Evolutionary conservation across 2,888 invertebrate genomes (phyloP).

Genomic region (Herminia tarsipennalis): DNA sequence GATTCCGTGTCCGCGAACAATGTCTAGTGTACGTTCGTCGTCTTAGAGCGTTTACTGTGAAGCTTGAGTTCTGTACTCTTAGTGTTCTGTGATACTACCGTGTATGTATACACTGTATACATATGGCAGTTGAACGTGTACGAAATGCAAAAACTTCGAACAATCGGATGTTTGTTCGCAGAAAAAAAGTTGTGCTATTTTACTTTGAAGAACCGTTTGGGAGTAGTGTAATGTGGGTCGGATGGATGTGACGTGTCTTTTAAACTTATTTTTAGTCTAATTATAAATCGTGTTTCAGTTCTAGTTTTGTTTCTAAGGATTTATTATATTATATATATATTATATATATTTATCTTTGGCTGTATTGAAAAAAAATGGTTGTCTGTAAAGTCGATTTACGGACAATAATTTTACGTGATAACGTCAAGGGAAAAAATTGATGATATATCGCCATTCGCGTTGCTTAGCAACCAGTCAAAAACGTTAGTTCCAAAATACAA

Average conservation of each 20-base stretch:
- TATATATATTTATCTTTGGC: background rate
- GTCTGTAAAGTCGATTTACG: no score
- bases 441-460: no score
- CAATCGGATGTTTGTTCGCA: constrained; percentile 37
- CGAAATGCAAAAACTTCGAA: constrained; percentile 43
- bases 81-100: no score
- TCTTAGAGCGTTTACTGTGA: background rate
- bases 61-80: no score
- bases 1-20: no score
- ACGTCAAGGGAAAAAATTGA: no score
- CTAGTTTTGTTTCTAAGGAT: background rate
- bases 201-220: constrained; percentile 23
- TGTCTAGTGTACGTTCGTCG: no score
- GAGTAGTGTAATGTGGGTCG: constrained; percentile 18
- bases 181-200: constrained; percentile 24
- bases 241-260: constrained; percentile 16
- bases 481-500: no score
- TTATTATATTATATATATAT: background rate
- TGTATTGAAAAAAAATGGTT: no score
- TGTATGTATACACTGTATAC: constrained; percentile 2
- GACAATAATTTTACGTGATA: no score
- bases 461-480: no score
- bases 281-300: constrained; percentile 10
- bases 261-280: constrained; percentile 9
- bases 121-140: constrained; percentile 31